These are phyloP conservation scores for Platycheirus albimanus DNA, from an alignment of 2,888 invertebrate genomes.

Conservation along the genomic window DNA sequence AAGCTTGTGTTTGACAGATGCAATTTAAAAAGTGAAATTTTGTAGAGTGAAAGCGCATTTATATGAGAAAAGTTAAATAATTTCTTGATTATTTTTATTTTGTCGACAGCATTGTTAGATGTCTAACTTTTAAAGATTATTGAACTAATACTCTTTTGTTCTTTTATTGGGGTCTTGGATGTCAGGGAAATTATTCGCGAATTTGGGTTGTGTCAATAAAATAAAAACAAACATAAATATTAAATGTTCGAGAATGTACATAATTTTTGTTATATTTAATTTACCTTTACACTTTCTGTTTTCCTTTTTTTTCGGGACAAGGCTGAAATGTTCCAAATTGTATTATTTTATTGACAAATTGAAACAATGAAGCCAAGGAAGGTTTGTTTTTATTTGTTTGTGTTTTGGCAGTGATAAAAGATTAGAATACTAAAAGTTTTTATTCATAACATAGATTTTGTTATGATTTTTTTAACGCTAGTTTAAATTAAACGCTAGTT, in stretches of 20 bases:
- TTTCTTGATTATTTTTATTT: too few relatives aligned
- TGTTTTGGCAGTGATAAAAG: background rate
- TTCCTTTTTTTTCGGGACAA: conserved; percentile 46
- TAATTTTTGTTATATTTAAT: background rate
- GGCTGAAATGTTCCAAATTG: conserved; percentile 30
- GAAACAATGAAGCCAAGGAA: background rate
- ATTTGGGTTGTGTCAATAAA: conserved; percentile 54
- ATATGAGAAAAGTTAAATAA: too few relatives aligned
- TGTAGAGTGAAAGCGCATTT: conserved; percentile 53
- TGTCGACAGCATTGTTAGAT: too few relatives aligned
- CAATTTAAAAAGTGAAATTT: conserved; percentile 57
- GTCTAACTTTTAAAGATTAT: too few relatives aligned
- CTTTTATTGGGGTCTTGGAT: conserved; percentile 32
- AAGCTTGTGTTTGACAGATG: conserved; percentile 32
- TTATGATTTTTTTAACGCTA: too few relatives aligned
- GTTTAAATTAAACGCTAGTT: too few relatives aligned
- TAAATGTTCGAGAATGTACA: background rate
- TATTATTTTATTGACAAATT: conserved; percentile 25
- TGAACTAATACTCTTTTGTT: conserved; percentile 8
- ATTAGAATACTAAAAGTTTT: too few relatives aligned
- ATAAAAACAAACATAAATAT: conserved; percentile 6
- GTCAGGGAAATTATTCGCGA: conserved; percentile 6
- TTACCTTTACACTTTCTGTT: background rate
- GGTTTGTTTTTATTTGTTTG: background rate
- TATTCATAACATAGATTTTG: too few relatives aligned